Conservation (phyloP, 2,888 invertebrate species). For the Cataglyphis rosenhaueri region DNA sequence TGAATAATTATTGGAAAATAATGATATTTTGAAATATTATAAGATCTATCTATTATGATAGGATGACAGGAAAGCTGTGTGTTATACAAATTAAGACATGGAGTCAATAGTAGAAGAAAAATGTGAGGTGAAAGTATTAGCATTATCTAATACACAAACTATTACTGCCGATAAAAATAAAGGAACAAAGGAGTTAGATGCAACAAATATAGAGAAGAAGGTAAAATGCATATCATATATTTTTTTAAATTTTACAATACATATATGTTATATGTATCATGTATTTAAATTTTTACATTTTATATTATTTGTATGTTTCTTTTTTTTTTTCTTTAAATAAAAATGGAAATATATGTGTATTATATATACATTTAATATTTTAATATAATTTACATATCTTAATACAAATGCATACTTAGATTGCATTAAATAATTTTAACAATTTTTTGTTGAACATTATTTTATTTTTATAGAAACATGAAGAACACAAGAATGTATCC, state of each 20-base stretch:
- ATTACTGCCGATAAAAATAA: slow-evolving; percentile 31
- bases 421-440: neutral
- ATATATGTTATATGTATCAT: neutral
- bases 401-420: neutral
- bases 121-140: slow-evolving; percentile 79
- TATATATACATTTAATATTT: neutral
- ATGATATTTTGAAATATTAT: slow-evolving; percentile 12
- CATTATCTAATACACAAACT: slow-evolving; percentile 10
- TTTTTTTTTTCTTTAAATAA: neutral
- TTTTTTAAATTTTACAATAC: neutral
- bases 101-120: slow-evolving; percentile 69
- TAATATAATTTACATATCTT: neutral
- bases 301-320: neutral
- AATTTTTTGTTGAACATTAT: neutral
- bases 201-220: slow-evolving; percentile 39
- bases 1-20: slow-evolving; percentile 34
- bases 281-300: neutral
- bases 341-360: neutral
- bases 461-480: slow-evolving; percentile 72
- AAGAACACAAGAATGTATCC: slow-evolving; percentile 82
- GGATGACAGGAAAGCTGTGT: neutral
- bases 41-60: neutral
- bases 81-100: slow-evolving; percentile 45
- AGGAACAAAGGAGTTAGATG: slow-evolving; percentile 32
- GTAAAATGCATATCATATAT: slow-evolving; percentile 44